Evolutionary conservation across 2,888 invertebrate species (phyloP).

Genomic region (Agrochola litura): DNA sequence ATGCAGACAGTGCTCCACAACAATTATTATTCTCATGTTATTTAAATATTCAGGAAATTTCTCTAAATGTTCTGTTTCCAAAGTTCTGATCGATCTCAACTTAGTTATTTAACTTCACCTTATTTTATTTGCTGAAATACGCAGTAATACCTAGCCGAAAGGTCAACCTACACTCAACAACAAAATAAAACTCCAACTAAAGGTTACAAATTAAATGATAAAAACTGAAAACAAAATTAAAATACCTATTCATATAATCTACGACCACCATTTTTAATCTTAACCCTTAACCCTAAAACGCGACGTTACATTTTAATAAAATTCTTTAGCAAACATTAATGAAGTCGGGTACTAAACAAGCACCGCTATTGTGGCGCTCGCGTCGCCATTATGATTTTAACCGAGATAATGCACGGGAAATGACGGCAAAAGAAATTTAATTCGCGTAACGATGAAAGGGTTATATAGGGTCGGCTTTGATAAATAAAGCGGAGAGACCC

Average conservation of each 20-base stretch:
- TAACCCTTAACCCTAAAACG: slow-evolving; percentile 81
- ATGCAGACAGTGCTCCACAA: too few relatives aligned
- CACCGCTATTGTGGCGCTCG: slow-evolving; percentile 83
- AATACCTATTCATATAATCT: slow-evolving; percentile 47
- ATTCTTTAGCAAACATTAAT: slow-evolving; percentile 89
- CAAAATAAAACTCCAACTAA: not conserved
- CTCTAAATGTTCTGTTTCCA: not conserved
- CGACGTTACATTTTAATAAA: slow-evolving; percentile 89
- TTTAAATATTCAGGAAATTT: not conserved
- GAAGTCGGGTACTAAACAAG: slow-evolving; percentile 84
- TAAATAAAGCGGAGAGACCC: slow-evolving; percentile 87
- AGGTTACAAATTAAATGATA: not conserved
- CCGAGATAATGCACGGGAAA: slow-evolving; percentile 91
- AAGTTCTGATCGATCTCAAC: not conserved
- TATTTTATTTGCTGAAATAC: not conserved
- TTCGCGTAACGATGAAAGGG: slow-evolving; percentile 90
- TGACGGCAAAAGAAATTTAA: slow-evolving; percentile 91
- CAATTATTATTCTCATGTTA: too few relatives aligned
- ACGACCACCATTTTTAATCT: slow-evolving; percentile 64
- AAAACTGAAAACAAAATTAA: slow-evolving; percentile 33
- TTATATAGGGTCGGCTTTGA: slow-evolving; percentile 87
- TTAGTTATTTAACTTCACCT: too few relatives aligned
- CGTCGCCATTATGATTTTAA: slow-evolving; percentile 89
- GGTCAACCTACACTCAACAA: not conserved
- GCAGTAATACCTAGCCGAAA: not conserved